A percentile compares a stretch with the other conserved stretches of the same genome.
Evolutionary conservation across 2,797 vertebrate species (phyloP).

Genomic region (Enteromius afrohamiltoni): DNA sequence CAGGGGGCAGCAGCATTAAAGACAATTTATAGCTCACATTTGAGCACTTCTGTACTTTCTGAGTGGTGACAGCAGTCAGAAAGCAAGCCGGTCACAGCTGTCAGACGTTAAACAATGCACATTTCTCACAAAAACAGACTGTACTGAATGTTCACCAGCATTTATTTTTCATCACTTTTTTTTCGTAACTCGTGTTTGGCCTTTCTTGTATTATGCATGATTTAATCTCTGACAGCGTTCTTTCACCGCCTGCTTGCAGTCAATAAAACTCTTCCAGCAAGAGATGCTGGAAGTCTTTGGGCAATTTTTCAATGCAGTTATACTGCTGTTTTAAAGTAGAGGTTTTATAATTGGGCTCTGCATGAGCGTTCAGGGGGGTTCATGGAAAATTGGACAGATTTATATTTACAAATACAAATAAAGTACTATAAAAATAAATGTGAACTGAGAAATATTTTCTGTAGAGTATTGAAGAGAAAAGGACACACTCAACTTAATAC

Average conservation of each 20-base stretch:
- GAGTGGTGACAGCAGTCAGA: not conserved
- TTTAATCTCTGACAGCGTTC: slow-evolving; percentile 18
- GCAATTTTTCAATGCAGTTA: not conserved
- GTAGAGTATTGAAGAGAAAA: not conserved
- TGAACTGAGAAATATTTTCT: too few species aligned
- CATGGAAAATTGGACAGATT: not conserved
- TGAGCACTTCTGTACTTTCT: not conserved
- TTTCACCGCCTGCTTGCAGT: not conserved
- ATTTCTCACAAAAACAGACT: not conserved
- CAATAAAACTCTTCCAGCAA: not conserved
- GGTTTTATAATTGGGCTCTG: not conserved
- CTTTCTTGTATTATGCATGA: not conserved
- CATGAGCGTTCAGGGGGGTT: not conserved
- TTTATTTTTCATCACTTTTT: slow-evolving; percentile 16
- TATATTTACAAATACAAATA: too few species aligned
- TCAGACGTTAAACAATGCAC: not conserved
- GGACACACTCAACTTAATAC: not conserved
- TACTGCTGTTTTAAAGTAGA: not conserved
- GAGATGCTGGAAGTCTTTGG: not conserved
- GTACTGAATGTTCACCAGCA: not conserved
- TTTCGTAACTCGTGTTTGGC: not conserved
- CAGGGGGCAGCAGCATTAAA: not conserved
- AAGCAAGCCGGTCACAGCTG: not conserved
- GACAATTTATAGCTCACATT: not conserved
- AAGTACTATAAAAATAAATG: not conserved